Evolutionary conservation across 2,113 vertebrate species (phyloP).

Genomic region (Rhynchomys soricoides): DNA sequence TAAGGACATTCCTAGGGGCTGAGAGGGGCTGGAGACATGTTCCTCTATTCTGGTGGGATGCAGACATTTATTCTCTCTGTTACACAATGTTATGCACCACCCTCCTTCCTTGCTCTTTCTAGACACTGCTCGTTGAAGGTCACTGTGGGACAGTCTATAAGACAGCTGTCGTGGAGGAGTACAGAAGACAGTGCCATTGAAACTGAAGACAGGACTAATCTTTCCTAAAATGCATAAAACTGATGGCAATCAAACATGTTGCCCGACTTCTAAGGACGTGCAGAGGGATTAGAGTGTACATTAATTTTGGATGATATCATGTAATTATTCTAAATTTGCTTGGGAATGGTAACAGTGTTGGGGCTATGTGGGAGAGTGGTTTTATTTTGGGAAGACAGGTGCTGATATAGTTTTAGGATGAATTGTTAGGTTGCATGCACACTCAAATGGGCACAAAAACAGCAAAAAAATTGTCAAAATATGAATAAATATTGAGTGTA

Average conservation of each 20-base stretch:
- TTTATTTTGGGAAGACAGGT: background rate
- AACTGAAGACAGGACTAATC: background rate
- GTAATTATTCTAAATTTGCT: background rate
- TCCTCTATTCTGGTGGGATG: background rate
- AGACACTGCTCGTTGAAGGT: background rate
- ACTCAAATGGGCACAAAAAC: background rate
- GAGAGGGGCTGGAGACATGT: no score
- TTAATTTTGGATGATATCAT: background rate
- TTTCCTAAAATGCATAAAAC: background rate
- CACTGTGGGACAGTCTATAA: background rate
- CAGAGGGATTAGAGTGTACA: background rate
- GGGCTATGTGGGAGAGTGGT: background rate
- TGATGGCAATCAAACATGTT: background rate
- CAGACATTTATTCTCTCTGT: background rate
- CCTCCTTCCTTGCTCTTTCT: background rate
- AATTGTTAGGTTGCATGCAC: background rate
- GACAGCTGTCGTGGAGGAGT: background rate
- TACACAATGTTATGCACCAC: background rate
- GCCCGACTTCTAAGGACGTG: background rate
- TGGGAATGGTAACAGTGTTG: background rate
- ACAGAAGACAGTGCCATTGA: background rate
- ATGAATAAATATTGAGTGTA: background rate
- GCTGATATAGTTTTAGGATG: background rate
- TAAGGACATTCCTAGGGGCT: background rate
- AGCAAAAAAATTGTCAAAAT: background rate